Evolutionary conservation across 2,113 vertebrate genomes (phyloP).

Genomic region (Dolichotis patagonum): DNA sequence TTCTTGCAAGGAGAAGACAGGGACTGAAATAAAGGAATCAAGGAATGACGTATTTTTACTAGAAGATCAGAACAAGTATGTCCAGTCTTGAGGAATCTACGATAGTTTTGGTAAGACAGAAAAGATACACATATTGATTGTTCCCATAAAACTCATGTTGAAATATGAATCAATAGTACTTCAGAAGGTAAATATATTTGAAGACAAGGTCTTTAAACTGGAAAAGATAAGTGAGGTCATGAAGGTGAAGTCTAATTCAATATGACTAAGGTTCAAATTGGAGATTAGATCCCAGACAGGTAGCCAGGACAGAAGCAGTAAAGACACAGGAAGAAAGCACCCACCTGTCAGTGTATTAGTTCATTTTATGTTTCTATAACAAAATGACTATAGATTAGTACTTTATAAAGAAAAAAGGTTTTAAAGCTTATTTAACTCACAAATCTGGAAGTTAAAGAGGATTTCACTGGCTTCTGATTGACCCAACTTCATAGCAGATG

Average conservation of each 20-base stretch:
- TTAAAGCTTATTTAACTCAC: neutral
- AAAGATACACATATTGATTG: neutral
- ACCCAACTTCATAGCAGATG: neutral
- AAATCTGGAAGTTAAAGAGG: neutral
- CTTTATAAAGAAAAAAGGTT: neutral
- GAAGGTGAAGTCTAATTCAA: neutral
- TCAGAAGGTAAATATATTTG: neutral
- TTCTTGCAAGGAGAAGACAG: neutral
- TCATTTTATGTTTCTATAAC: neutral
- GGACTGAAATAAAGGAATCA: neutral
- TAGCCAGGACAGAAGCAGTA: neutral
- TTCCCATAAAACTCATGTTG: neutral
- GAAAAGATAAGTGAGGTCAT: neutral
- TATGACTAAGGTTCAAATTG: neutral
- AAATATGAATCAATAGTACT: neutral
- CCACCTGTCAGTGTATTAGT: neutral
- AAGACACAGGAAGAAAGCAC: neutral
- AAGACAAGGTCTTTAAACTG: neutral
- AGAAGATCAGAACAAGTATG: neutral
- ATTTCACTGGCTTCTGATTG: neutral
- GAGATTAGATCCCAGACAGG: neutral
- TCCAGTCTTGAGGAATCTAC: neutral
- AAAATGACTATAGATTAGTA: neutral
- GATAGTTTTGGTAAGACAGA: neutral
- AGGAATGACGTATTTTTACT: neutral